Evolutionary conservation across 1,140 invertebrate species (phyloP).

Genomic region (Archivesica marissinica): DNA sequence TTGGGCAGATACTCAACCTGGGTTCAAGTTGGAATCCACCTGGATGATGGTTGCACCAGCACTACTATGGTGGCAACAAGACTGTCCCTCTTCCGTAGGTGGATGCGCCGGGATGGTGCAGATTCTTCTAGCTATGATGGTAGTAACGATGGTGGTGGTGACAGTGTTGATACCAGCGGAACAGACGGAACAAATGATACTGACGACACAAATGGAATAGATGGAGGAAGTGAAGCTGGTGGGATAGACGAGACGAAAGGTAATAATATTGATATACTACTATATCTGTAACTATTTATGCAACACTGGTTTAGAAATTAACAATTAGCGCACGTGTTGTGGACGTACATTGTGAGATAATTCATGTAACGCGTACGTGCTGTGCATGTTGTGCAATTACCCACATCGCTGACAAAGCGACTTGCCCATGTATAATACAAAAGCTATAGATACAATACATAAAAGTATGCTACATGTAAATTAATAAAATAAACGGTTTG

Average conservation of each 20-base stretch:
- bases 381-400: not conserved
- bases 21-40: constrained; percentile 11
- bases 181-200: not conserved
- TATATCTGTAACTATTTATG: not conserved
- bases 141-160: not conserved
- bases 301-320: not conserved
- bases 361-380: not conserved
- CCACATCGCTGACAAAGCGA: not conserved
- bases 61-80: not conserved
- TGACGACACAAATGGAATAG: not conserved
- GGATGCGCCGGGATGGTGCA: not conserved
- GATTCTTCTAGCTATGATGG: too few relatives aligned
- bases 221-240: not conserved
- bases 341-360: not conserved
- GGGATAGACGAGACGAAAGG: not conserved
- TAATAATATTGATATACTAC: not conserved
- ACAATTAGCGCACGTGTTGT: not conserved
- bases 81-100: not conserved
- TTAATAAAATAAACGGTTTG: too few relatives aligned
- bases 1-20: not conserved
- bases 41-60: not conserved
- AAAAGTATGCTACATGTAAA: too few relatives aligned
- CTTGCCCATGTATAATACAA: not conserved
- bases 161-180: not conserved
- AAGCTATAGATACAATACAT: too few relatives aligned